These are phyloP conservation scores for Dicycla oo DNA, from an alignment of 2,888 invertebrate genomes.

Conservation along the genomic window DNA sequence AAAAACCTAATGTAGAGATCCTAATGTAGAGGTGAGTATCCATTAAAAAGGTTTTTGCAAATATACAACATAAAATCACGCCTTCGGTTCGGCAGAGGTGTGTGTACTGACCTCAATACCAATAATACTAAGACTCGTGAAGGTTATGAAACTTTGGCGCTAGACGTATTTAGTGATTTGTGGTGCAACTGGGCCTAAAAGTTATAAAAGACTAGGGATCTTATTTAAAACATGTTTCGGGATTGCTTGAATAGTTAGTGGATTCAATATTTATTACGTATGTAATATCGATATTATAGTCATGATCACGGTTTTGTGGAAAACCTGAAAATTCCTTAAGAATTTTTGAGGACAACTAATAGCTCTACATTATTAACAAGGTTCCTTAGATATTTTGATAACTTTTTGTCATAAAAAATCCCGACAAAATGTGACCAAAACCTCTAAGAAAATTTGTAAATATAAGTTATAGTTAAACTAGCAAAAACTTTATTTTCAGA, in stretches of 20 bases:
- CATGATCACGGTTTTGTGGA: neutral
- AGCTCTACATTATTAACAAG: no score
- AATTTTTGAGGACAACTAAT: neutral
- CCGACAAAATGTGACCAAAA: no score
- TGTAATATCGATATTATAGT: neutral
- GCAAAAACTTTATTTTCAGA: conserved; percentile 25
- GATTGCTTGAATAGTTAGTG: neutral
- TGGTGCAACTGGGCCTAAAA: neutral
- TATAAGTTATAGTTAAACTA: neutral
- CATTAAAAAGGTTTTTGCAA: neutral
- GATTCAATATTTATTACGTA: neutral
- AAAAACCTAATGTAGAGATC: neutral
- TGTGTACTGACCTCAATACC: neutral
- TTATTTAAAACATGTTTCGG: neutral
- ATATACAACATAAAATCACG: neutral
- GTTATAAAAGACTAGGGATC: neutral
- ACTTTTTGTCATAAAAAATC: no score
- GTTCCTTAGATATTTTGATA: no score
- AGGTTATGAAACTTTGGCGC: neutral
- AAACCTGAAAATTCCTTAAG: neutral
- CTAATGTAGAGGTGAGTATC: neutral
- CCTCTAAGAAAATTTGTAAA: no score
- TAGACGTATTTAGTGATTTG: neutral
- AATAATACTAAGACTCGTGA: neutral
- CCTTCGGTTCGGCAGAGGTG: neutral